Base-by-base conservation (phyloP, 2,113 vertebrate species). In the Canis aureus region DNA sequence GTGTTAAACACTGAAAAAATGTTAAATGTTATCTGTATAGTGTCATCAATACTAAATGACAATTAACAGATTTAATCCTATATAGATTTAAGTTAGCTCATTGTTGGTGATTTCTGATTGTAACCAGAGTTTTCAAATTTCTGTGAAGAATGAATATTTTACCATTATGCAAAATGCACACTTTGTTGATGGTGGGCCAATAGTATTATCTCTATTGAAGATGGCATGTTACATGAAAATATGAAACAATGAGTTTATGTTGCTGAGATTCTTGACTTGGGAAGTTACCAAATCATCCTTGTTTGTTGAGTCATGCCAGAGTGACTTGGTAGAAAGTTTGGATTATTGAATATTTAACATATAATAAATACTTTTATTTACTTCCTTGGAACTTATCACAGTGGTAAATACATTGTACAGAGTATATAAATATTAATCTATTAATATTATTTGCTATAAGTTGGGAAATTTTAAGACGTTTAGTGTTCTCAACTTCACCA, bases 121-220 rank as follows among this genome's bases (percentile, higher is more conserved):
- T 79, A 76, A 73, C 10, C 38, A 85, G 35, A 78, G 22, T 89
- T 95, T 95, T 86, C 38, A 97, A 76, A 86, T 92, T 71, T 73
- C 9, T 94, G 4, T 96, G 80, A 94, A 85, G 15, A 79, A 89
- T 35, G 59, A 74, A 84, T 25, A 6, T 69, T 6, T 32, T 79
- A 71, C 23, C 1, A 10, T 43, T 38, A 43, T 59, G 38, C 38
- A 43, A 43, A 43, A 43, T 43, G 38, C 38, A 43, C 38, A 43
- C 38, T 43, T 43, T 43, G 38, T 43, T 43, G 38, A 43, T 43
- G 38, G 38, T 43, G 4, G 38, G 38, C 38, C 38, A 43, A 43
- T 43, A 43, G 38, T 43, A 43, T 43, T 43, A 43, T 43, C 38
- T 43, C 38, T 43, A 43, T 43, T 43, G 38, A 43, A 43, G 38